Conservation (phyloP, 2,888 invertebrate species). For the Eulithis testata region DNA sequence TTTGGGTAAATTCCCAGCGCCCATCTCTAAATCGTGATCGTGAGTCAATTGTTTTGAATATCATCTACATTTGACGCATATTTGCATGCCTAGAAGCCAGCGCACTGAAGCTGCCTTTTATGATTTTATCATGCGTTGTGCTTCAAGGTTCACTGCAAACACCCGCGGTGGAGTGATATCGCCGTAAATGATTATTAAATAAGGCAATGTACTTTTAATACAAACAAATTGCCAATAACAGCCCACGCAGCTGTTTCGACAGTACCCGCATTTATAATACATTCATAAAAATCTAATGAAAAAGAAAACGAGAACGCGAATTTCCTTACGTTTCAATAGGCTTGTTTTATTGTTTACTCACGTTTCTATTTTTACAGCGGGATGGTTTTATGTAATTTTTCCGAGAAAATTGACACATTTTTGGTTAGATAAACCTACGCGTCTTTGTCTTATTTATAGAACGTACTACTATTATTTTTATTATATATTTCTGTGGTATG, state of each 20-base stretch:
- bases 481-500: too few relatives aligned
- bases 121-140: too few relatives aligned
- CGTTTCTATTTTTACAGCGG: slow-evolving; percentile 40
- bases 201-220: slow-evolving; percentile 23
- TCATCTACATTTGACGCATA: too few relatives aligned
- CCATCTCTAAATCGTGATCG: too few relatives aligned
- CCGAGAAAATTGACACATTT: slow-evolving; percentile 4
- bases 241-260: slow-evolving; percentile 47
- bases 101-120: too few relatives aligned
- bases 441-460: too few relatives aligned
- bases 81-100: too few relatives aligned
- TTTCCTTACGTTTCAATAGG: slow-evolving; percentile 32
- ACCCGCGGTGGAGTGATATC: not conserved
- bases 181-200: slow-evolving; percentile 13
- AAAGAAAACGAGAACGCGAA: slow-evolving; percentile 33
- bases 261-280: slow-evolving; percentile 40
- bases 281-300: slow-evolving; percentile 43
- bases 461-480: not conserved
- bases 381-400: slow-evolving; percentile 18
- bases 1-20: too few relatives aligned
- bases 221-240: slow-evolving; percentile 46
- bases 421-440: not conserved
- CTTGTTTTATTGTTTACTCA: slow-evolving; percentile 36
- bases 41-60: too few relatives aligned
- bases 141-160: not conserved